Evolutionary conservation across 2,888 invertebrate genomes (phyloP).

Genomic region (Odontomyia ornata): DNA sequence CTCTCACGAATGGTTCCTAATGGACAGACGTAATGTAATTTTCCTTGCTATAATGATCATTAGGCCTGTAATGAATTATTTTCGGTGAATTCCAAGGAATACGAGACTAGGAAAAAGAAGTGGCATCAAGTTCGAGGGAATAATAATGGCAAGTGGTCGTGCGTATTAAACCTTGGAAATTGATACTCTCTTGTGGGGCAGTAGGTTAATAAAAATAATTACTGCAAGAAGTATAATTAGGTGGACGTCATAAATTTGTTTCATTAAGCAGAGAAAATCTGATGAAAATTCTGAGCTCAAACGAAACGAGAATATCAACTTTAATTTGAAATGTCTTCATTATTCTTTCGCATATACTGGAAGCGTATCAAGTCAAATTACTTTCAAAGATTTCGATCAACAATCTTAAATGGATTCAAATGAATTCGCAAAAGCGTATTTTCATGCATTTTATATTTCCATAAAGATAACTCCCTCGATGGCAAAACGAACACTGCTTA

Average conservation of each 20-base stretch:
- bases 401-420: no score
- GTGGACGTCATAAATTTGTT: constrained; percentile 1
- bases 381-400: no score
- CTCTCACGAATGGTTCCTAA: constrained; percentile 24
- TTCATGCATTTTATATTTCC: no score
- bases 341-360: no score
- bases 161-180: constrained; percentile 33
- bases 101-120: not conserved
- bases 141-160: not conserved
- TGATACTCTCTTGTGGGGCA: constrained; percentile 31
- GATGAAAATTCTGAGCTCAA: no score
- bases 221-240: not conserved
- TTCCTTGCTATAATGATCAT: constrained; percentile 41
- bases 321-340: no score
- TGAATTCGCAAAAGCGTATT: no score
- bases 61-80: constrained; percentile 43
- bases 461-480: no score
- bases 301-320: no score
- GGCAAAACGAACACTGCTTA: no score
- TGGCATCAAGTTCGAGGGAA: not conserved
- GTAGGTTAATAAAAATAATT: constrained; percentile 33
- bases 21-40: constrained; percentile 39
- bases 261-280: not conserved
- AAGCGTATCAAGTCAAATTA: no score
- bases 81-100: not conserved